Base-by-base conservation (phyloP, 2,888 invertebrate species). In the Odontomyia ornata region DNA sequence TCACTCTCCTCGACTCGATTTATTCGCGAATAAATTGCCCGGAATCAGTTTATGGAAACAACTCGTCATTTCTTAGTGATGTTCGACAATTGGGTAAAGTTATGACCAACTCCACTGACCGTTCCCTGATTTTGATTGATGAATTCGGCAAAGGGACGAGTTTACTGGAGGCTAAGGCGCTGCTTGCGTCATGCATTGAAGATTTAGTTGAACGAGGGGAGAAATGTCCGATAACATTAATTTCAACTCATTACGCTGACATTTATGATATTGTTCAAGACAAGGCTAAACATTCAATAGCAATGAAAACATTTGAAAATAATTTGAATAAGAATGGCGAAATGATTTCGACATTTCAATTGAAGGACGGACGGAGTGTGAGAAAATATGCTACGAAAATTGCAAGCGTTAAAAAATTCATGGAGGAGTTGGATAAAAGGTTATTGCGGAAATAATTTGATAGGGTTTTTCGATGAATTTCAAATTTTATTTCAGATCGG, bases 141-240 rank as follows among this genome's bases (percentile, higher is more conserved):
- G 97, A 97, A 88, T 95, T 97, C 88, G 97, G 96, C 2, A 92
- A 93, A 84, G 95, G 96, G 78, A 96, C 97, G 0, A 87, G 90
- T 0, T 90, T 92, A 84, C 87, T 89, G 1, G 96, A 96, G 86
- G 96, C 96, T 0, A 85, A 93, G 52, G 89, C 94, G 0, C 85
- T 97, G 43, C 87, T 96, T 23, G 89, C 91, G 0, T 90, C 93
- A 0, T 89, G 91, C 52, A 84, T 96, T 67, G 90, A 90, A 80
- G 88, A 91, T 81, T 93, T 95, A 86, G 84, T 93, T 64, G 87
- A 88, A 73, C 86, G 89, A 76, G 89, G 84, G 0, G 82, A 83
- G 0, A 80, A 84, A 1, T 93, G 93, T 82, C 96, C 96, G 0
- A 94, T 95, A 82, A 87, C 94, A 0, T 86, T 95, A 71, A 88